Base-by-base conservation (phyloP, 2,113 vertebrate species). In the Saguinus midas region DNA sequence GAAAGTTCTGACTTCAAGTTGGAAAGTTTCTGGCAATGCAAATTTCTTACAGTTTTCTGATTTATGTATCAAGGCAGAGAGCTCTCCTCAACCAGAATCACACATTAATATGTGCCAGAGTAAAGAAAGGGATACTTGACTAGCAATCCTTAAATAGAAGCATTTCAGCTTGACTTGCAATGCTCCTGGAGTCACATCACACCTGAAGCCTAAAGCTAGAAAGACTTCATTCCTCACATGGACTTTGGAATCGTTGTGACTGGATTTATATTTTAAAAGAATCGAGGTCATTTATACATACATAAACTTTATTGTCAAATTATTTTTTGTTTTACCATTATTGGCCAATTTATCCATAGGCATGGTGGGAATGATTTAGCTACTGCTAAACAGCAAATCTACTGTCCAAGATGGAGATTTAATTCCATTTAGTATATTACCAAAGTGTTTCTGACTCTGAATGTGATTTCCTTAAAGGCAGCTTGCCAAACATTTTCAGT, bases 51-150 rank as follows among this genome's bases (percentile, higher is more conserved):
- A 84, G 40, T 95, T 97, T 94, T 78, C 29, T 97, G 55, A 88
- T 97, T 96, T 96, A 97, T 96, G 78, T 73, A 97, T 95, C 94
- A 98, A 97, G 96, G 52, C 27, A 96, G 43, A 79, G 48, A 37
- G 6, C 0, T 76, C 37, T 89, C 27, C 73, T 95, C 35, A 1
- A 61, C 68, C 17, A 92, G 94, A 96, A 88, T 96, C 57, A n/a
- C 48, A 61, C 52, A 87, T 94, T 29, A 3, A 43, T 92, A 52
- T 57, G 32, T 94, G 57, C 58, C 72, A 40, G 55, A 64, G 57
- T 82, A 85, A 82, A 95, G 35, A 37, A 90, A 96, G 3, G 90
- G 18, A 21, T 52, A 58, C 14, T 91, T 64, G 91, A 18, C 37
- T 64, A 83, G 72, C 55, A 45, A 50, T 87, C 64, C n/a, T 95